Evolutionary conservation across 2,113 vertebrate genomes (phyloP).

Genomic region (Xenopus tropicalis): UCB_Xtro_10.0 CM004444.2:111054501-111055000

Average conservation of each 20-base stretch:
- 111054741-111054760: conserved; percentile 1
- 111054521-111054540: conserved; percentile 59
- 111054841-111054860: too few relatives aligned
- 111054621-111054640: conserved; percentile 43
- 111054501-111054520: conserved; percentile 53
- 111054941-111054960: too few relatives aligned
- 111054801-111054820: not conserved
- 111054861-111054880: too few relatives aligned
- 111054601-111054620: conserved; percentile 51
- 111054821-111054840: too few relatives aligned
- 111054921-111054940: too few relatives aligned
- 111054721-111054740: not conserved
- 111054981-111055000: too few relatives aligned
- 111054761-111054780: conserved; percentile 11
- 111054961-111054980: too few relatives aligned
- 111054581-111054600: conserved; percentile 55
- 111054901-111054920: too few relatives aligned
- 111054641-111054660: conserved; percentile 47
- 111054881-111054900: too few relatives aligned
- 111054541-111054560: conserved; percentile 57
- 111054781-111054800: conserved; percentile 15
- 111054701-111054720: conserved; percentile 12
- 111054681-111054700: conserved; percentile 35
- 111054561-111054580: conserved; percentile 52
- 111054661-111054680: conserved; percentile 33